Evolutionary conservation across 2,797 vertebrate genomes (phyloP), one percentile per base, ranked within the genome.

Genomic region (Arctocebus calabarensis): DNA sequence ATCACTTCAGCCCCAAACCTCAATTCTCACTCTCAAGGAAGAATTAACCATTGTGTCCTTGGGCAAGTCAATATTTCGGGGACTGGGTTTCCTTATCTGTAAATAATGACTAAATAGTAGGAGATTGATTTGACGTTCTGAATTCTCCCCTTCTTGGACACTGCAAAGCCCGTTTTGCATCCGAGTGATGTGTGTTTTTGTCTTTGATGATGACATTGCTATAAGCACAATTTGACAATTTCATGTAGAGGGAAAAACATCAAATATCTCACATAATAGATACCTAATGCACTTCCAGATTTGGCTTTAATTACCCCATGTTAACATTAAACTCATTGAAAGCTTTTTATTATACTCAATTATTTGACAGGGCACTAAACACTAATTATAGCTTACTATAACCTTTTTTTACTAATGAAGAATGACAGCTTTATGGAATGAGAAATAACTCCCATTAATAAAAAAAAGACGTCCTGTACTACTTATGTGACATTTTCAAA

Each of bases 261-360:
- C 20, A 97, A 97, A 94, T 96, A 85, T 90, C 2, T 97, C 96
- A 89, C 87, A 91, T 74, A 94, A 88, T 57, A 93, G 87, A 78
- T 29, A 45, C 37, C 61, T 64, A 37, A 25, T 97, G 86, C 84
- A 86, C 98, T 96, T 98, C 95, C 96, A 97, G 98, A 97, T 88
- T 55, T 97, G 89, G 73, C 95, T 98, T 95, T 98, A 98, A 97
- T 98, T 98, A 96, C 64, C 96, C 77, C 79, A 40, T 94, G 91
- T 96, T 98, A 97, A 79, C 94, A 97, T 98, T 97, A 98, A 97
- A 94, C 68, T 97, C 96, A 97, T 25, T 95, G 95, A 98, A 98
- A 97, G 81, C 91, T 97, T 97, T 98, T 98, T 97, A 98, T 97
- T 98, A 94, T 52, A 75, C 93, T 94, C 98, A 98, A 98, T 98